phyloP scores from a whole-genome alignment of 2,888 invertebrate species.

The Drosophila hawaiiensis region DNA sequence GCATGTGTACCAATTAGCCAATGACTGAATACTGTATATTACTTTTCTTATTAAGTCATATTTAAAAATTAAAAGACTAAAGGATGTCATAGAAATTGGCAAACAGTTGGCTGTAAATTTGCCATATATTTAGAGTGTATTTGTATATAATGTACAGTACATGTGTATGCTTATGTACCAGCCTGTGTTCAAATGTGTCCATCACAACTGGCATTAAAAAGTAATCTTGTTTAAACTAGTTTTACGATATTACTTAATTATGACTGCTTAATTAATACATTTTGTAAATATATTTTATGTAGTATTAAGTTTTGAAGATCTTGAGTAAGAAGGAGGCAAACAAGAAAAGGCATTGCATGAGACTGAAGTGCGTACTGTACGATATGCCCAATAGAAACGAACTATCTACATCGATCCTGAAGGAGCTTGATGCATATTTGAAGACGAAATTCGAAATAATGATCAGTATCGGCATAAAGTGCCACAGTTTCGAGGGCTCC shows the following conservation, averaged over 20 bases:
- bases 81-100: not conserved
- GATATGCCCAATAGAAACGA: slow-evolving; percentile 35
- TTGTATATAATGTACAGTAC: not conserved
- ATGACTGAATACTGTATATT: not conserved
- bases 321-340: slow-evolving; percentile 30
- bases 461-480: slow-evolving; percentile 32
- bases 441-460: slow-evolving; percentile 31
- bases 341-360: slow-evolving; percentile 40
- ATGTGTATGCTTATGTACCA: not conserved
- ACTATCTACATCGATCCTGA: slow-evolving; percentile 20
- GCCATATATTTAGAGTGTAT: not conserved
- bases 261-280: not conserved
- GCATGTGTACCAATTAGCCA: slow-evolving; percentile 24
- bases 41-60: not conserved
- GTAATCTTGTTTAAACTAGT: not conserved
- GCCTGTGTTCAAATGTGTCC: not conserved
- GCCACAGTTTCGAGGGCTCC: slow-evolving; percentile 21
- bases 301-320: slow-evolving; percentile 3
- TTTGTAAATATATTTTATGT: not conserved
- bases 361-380: slow-evolving; percentile 28
- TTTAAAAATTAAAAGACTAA: not conserved
- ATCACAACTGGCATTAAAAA: not conserved
- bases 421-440: slow-evolving; percentile 1
- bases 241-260: not conserved
- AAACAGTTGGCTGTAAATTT: not conserved